These are phyloP conservation scores for Eurystomus gularis DNA, from an alignment of 2,113 vertebrate genomes.

Conservation along the genomic window DNA sequence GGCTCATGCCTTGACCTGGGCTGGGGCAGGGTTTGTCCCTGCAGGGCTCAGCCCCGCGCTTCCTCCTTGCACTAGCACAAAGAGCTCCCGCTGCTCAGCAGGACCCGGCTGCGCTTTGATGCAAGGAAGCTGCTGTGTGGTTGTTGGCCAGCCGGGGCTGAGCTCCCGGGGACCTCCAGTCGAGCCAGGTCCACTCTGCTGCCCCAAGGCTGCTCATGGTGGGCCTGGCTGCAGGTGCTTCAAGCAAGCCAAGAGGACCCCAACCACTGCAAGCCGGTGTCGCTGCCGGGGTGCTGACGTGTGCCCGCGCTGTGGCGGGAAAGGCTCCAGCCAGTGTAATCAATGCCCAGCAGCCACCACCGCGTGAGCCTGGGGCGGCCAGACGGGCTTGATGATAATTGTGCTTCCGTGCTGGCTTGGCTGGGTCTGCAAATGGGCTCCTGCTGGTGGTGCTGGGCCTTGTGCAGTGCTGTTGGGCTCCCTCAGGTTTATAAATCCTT, in stretches of 20 bases:
- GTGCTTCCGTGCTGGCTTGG: not conserved
- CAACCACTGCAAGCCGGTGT: fast-evolving
- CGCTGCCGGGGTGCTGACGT: fast-evolving
- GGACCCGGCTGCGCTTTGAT: not conserved
- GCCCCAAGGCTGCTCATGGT: not conserved
- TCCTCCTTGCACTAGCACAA: not conserved
- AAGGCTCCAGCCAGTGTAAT: not conserved
- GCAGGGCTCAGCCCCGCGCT: fast-evolving
- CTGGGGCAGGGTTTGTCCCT: not conserved
- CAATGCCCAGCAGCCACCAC: not conserved
- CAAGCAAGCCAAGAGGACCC: fast-evolving
- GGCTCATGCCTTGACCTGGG: not conserved
- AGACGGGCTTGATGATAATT: not conserved
- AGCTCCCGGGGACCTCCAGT: not conserved
- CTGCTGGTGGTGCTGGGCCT: not conserved
- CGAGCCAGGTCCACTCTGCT: not conserved
- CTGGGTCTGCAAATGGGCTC: not conserved
- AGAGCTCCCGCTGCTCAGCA: not conserved
- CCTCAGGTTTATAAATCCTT: fast-evolving
- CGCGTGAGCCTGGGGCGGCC: fast-evolving
- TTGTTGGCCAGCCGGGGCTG: not conserved
- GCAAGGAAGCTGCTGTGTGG: not conserved
- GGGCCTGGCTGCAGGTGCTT: not conserved
- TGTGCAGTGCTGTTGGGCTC: fast-evolving
- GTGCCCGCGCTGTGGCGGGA: fast-evolving